Evolutionary conservation across 2,797 vertebrate species (phyloP).

Genomic region (Pseudocheirus occidentalis): DNA sequence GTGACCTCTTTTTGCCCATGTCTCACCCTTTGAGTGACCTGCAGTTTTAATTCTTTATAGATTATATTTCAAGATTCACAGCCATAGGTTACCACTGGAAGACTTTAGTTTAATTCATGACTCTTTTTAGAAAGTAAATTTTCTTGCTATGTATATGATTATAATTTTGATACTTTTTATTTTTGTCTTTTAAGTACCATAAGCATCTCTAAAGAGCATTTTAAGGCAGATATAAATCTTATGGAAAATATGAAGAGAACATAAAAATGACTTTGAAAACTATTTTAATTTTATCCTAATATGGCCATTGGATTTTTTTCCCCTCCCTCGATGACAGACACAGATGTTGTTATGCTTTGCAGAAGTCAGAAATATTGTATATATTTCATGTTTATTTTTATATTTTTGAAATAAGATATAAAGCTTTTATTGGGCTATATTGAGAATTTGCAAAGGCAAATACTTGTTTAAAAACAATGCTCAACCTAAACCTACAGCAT

Average conservation of each 20-base stretch:
- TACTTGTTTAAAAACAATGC: neutral
- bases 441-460: neutral
- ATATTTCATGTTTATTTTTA: conserved; percentile 43
- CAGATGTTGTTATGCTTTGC: conserved; percentile 59
- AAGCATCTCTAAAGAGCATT: conserved; percentile 53
- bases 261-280: conserved; percentile 69
- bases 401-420: conserved; percentile 22
- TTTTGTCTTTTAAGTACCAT: conserved; percentile 62
- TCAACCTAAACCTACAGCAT: conserved; percentile 29
- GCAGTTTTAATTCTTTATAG: neutral
- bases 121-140: conserved; percentile 77
- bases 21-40: neutral
- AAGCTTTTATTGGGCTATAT: neutral
- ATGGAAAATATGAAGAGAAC: conserved; percentile 54
- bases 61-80: neutral
- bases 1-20: neutral
- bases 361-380: conserved; percentile 53
- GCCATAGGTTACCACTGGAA: conserved; percentile 9
- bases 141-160: conserved; percentile 76
- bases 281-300: conserved; percentile 69
- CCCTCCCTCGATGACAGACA: conserved; percentile 43
- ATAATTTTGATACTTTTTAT: conserved; percentile 80
- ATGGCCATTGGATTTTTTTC: conserved; percentile 65
- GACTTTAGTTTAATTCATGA: conserved; percentile 72
- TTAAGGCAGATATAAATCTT: conserved; percentile 63